Percentiles rank a stretch among this genome's conserved stretches.
phyloP scores from a whole-genome alignment of 2,888 invertebrate genomes.

The Pristionchus entomophagus region DNA sequence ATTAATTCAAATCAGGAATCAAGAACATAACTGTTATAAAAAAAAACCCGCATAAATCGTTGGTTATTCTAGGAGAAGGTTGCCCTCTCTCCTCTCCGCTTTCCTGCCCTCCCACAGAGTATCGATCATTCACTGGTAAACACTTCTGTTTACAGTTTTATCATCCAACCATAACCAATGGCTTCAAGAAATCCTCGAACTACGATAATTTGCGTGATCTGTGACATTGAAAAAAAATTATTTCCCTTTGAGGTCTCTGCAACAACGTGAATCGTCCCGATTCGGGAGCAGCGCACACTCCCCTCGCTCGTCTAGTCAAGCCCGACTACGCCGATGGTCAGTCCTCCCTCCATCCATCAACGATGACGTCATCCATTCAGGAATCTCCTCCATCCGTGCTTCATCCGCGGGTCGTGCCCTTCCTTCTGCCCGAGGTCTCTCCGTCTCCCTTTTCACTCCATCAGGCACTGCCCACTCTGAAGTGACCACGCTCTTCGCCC shows the following conservation, averaged over 20 bases:
- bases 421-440: conserved; percentile 62
- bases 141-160: neutral
- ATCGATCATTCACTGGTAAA: conserved; percentile 38
- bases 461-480: conserved; percentile 39
- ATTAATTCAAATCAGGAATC: too few relatives aligned
- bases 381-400: conserved; percentile 52
- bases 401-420: conserved; percentile 52
- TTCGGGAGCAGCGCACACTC: conserved; percentile 73
- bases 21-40: too few relatives aligned
- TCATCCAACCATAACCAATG: neutral
- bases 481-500: conserved; percentile 62
- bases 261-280: conserved; percentile 75
- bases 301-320: conserved; percentile 71
- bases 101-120: conserved; percentile 37
- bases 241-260: conserved; percentile 70
- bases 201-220: conserved; percentile 51
- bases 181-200: neutral
- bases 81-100: conserved; percentile 33
- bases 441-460: conserved; percentile 61
- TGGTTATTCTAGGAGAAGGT: conserved; percentile 22
- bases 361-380: neutral
- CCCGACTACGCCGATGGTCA: conserved; percentile 74
- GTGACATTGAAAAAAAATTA: conserved; percentile 51
- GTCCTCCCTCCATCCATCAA: neutral
- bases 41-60: too few relatives aligned